Evolutionary conservation across 1,140 invertebrate species (phyloP), one percentile per base, ranked within the genome.

Genomic region (Hylyphantes graminicola): DNA sequence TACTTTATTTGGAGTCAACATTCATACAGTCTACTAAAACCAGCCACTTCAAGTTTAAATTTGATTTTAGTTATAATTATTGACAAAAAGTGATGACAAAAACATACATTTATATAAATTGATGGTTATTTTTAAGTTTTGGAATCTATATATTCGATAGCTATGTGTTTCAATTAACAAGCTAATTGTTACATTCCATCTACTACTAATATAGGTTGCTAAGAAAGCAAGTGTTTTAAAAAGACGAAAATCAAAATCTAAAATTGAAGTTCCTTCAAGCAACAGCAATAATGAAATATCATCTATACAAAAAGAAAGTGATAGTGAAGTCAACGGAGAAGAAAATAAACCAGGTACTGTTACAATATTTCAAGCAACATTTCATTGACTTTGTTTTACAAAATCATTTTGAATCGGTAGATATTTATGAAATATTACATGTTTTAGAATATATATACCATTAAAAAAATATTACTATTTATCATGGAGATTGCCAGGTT

Each of bases 221-320:
- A 94, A 94, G 88, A 93, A 93, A 88, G 93, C 93, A 59, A 94
- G 93, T 86, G 93, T 94, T 83, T 89, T 94, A 84, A 93, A 94
- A 89, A 90, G 93, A 82, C 89, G 93, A 57, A 94, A 94, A 89
- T 94, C 93, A 55, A 90, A 92, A 85, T 93, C 92, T 80, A 92
- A 93, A 80, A 93, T 94, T 92, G 93, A 94, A 73, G 87, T 89
- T 65, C 70, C 70, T 35, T 8, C 65, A 12, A 82, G 80, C 21
- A 74, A 15, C 15, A 82, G 80, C 55, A 74, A 50, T 51, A 74
- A 55, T 74, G 80, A 82, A 67, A 51, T 82, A 63, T 82, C 80
- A 35, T n/a, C 19, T 67, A 68, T 74, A 12, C 80, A 74, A 74
- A 73, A 63, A 55, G 80, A 82, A 35, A 82, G 61, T 82, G 80